Base-by-base conservation (phyloP, 2,113 vertebrate species). In the Dasyurus viverrinus region DNA sequence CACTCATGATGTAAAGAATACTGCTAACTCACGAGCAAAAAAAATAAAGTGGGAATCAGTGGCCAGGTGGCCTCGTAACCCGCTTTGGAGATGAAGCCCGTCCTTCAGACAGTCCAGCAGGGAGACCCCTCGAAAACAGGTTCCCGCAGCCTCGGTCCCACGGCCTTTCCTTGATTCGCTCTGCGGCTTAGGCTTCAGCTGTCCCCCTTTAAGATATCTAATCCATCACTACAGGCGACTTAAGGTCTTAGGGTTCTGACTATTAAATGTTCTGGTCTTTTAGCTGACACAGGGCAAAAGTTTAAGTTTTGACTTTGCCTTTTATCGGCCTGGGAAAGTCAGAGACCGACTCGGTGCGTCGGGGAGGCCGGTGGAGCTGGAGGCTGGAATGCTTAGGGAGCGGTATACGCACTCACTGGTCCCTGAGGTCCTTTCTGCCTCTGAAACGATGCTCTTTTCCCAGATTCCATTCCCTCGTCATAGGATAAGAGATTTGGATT, bases 201-300 rank as follows among this genome's bases (percentile, higher is more conserved):
- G 89, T 6, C 12, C 84, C 60, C 27, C 68, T 89, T 91, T 91
- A n/a, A 84, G 42, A 0, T 93, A 53, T 42, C 46, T 23, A 92
- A 0, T 89, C 89, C 22, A 30, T 16, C 55, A 84, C 7, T 90
- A 96, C 89, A 42, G 12, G 9, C 76, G 97, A 91, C 68, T 92
- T 90, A 53, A 30, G n/a, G 93, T 95, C 97, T 95, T 8, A 26
- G 23, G 84, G 26, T 23, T 60, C 93, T 57, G 95, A 91, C 60
- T 90, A 0, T 91, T 96, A 30, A 93, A 90, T 96, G 91, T 91
- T 57, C 68, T 3, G 89, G 27, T 89, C 93, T 92, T 54, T 89
- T 36, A 12, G 5, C 92, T n/a, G 42, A 6, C 8, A 7, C 19
- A 84, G 68, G 68, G 68, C 22, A 84, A 8, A 42, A 84, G 60